These are phyloP conservation scores for Opisthocomus hoazin DNA, from an alignment of 2,113 vertebrate genomes.

Conservation along the genomic window DNA sequence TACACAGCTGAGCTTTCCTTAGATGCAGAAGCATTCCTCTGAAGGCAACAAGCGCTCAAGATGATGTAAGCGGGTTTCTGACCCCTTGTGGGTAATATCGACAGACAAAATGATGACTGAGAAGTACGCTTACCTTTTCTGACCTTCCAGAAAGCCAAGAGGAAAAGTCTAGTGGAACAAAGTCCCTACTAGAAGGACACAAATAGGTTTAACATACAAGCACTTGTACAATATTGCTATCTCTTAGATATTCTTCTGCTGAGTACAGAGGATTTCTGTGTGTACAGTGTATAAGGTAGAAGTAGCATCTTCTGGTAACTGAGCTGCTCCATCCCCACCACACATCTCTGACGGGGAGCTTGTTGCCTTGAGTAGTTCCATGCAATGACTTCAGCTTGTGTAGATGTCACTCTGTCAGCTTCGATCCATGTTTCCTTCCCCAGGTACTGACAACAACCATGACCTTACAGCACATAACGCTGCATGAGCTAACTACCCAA, in stretches of 20 bases:
- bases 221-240: neutral
- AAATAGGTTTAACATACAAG: neutral
- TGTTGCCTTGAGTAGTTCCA: neutral
- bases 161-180: neutral
- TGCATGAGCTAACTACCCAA: neutral
- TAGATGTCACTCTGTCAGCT: neutral
- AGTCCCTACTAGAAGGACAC: neutral
- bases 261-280: neutral
- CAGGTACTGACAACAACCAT: neutral
- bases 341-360: fast-evolving
- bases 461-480: neutral
- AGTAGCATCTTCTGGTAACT: neutral
- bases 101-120: neutral
- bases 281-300: neutral
- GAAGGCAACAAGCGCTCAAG: neutral
- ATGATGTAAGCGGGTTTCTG: conserved; percentile 21
- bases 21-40: conserved; percentile 26
- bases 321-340: neutral
- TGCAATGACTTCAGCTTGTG: neutral
- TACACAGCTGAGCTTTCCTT: conserved; percentile 40
- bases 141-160: neutral
- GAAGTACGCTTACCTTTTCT: neutral
- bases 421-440: neutral
- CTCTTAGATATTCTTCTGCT: conserved; percentile 5
- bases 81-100: neutral